Evolutionary conservation across 2,113 vertebrate genomes (phyloP), one percentile per base, ranked within the genome.

Genomic region (Spea multiplicata): DNA sequence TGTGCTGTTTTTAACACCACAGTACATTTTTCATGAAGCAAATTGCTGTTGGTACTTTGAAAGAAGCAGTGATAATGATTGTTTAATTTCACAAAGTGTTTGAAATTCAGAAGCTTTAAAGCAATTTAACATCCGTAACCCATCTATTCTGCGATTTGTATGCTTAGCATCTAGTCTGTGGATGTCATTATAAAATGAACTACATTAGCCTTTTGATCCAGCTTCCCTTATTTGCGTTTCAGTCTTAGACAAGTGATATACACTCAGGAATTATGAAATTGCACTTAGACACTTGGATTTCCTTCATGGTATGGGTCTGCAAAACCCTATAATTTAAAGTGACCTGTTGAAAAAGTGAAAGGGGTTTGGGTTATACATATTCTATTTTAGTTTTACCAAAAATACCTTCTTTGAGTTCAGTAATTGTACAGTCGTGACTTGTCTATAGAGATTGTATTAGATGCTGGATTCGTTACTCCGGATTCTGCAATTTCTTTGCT

Each of bases 161-260:
- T 71, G 77, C 57, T 73, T 73, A 73, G 70, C 49, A 71, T 52
- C 68, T 66, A 59, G 66, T 79, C 62, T 46, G 44, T 66, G 49
- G 4, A 9, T 48, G 49, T 45, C 50, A 78, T 78, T 72, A 52
- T 64, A 48, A 30, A 72, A 72, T 78, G 44, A 71, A 50, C 13
- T 59, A 66, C 59, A 72, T 78, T 72, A 72, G 46, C 76, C 76
- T 71, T 75, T 78, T 78, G 47, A 78, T 78, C 53, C 57, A 49
- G n/a, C 6, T 52, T 76, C 16, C 50, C 46, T 8, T n/a, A 44
- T 8, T 47, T 65, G 45, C 53, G 47, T 72, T 6, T 52, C 48
- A 62, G 48, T 45, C 64, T 30, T 30, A 66, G 64, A 66, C 16
- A 47, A 68, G 44, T 44, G 44, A 48, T 68, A 68, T 47, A 14